Evolutionary conservation across 1,140 invertebrate species (phyloP), one percentile per base, ranked within the genome.

Genomic region (Rhopalosiphum padi): DNA sequence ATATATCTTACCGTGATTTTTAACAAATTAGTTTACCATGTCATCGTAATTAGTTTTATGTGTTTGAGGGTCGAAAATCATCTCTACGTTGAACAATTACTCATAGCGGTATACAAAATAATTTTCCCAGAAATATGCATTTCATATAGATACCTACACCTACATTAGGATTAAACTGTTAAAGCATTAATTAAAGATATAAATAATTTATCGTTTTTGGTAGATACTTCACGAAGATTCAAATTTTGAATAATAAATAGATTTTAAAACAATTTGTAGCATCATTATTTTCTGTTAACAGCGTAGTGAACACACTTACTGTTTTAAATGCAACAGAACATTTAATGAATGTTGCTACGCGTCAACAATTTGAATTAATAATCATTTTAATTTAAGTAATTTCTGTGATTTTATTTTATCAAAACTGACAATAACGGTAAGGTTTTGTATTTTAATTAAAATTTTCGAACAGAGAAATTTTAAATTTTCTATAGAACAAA

Each of bases 1-100:
- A 68, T 30, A 30, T 51, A 60, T n/a, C 60, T n/a, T n/a, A 77
- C 30, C 60, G 3, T 77, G 60, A 77, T 77, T 77, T 77, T 77
- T 77, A 77, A 77, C 60, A 77, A n/a, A 77, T 77, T 77, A 23
- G 30, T 77, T 77, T 77, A 77, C 60, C 15, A n/a, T 77, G 60
- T 77, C 60, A 77, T 77, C 30, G 18, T 77, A 77, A 77, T 77
- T 77, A 77, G 60, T n/a, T 77, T 77, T 77, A n/a, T 77, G 60
- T 77, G 15, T 77, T 77, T 77, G 30, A 77, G 60, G 15, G n/a
- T 35, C 30, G 30, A 77, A 77, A 77, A 77, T 77, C 60, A 21
- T 77, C n/a, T 77, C 30, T 77, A 18, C 18, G 60, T n/a, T 77
- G 60, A 77, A 77, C n/a, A 77, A 77, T 77, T 77, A 77, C n/a